Conservation (phyloP, 2,113 vertebrate species). For the Fulica atra region DNA sequence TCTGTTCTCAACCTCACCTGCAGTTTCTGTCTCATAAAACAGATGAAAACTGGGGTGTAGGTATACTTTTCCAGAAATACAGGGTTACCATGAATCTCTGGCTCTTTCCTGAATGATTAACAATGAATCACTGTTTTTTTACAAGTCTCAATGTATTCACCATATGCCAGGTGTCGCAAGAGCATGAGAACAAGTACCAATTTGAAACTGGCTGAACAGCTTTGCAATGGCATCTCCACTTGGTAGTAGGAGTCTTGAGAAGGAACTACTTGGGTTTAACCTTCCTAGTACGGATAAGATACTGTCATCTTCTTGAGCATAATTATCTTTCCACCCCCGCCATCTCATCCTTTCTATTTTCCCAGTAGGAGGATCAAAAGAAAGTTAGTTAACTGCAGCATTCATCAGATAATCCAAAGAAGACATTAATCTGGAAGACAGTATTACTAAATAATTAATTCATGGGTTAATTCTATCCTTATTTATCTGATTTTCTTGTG, state of each 20-base stretch:
- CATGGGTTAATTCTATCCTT: neutral
- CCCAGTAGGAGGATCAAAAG: slow-evolving; percentile 66
- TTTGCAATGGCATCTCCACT: slow-evolving; percentile 5
- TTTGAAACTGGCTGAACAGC: slow-evolving; percentile 49
- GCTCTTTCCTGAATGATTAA: slow-evolving; percentile 57
- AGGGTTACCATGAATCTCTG: neutral
- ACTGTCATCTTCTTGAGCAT: slow-evolving; percentile 29
- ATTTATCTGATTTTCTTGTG: slow-evolving; percentile 1
- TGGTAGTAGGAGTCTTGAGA: neutral
- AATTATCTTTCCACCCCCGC: slow-evolving; percentile 21
- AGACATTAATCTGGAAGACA: slow-evolving; percentile 32
- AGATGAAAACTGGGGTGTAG: neutral
- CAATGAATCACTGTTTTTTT: slow-evolving; percentile 72
- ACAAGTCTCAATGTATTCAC: slow-evolving; percentile 59
- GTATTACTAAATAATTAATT: slow-evolving; percentile 37
- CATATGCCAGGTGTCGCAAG: slow-evolving; percentile 65
- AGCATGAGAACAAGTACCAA: slow-evolving; percentile 32
- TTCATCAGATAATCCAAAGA: slow-evolving; percentile 47
- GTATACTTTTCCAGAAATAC: slow-evolving; percentile 23
- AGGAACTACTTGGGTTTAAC: slow-evolving; percentile 4
- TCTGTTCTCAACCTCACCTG: neutral
- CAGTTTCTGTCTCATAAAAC: slow-evolving; percentile 10
- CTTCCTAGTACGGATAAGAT: slow-evolving; percentile 47
- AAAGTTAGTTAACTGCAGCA: slow-evolving; percentile 26
- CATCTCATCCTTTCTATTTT: slow-evolving; percentile 19